phyloP scores from a whole-genome alignment of 1,140 invertebrate genomes.

The Dreissena rostriformis region DNA sequence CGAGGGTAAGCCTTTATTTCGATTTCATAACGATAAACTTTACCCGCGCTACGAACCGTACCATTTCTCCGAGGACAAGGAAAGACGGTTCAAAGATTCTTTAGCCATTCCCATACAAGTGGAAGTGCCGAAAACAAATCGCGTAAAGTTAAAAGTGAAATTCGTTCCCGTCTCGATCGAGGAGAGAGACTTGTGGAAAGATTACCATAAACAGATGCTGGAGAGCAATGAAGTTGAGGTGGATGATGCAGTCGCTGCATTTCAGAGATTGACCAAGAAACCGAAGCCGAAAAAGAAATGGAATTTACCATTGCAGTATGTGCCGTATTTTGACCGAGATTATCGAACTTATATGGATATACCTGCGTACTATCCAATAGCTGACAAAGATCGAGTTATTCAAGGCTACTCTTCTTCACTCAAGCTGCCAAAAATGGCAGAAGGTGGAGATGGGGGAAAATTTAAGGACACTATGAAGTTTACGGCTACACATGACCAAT shows the following conservation, averaged over 20 bases:
- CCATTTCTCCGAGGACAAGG: slow-evolving; percentile 18
- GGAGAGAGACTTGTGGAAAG: not conserved
- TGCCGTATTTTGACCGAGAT: slow-evolving; percentile 11
- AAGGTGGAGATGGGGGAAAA: not conserved
- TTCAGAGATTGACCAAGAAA: slow-evolving; percentile 35
- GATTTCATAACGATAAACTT: slow-evolving; percentile 44
- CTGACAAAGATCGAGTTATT: too few relatives aligned
- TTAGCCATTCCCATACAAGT: slow-evolving; percentile 25
- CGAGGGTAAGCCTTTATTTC: slow-evolving; percentile 29
- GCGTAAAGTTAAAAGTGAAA: slow-evolving; percentile 32
- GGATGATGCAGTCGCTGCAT: slow-evolving; percentile 36
- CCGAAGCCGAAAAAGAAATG: not conserved
- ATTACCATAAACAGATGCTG: slow-evolving; percentile 7
- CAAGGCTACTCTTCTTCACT: too few relatives aligned
- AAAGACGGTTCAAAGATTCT: slow-evolving; percentile 19
- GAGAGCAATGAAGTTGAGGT: slow-evolving; percentile 13
- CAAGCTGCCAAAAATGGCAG: not conserved
- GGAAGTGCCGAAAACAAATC: not conserved
- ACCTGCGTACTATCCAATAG: too few relatives aligned
- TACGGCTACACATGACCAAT: slow-evolving; percentile 28
- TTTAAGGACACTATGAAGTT: slow-evolving; percentile 38
- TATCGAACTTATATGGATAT: not conserved
- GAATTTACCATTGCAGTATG: slow-evolving; percentile 10
- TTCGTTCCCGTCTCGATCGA: slow-evolving; percentile 28
- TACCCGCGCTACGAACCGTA: slow-evolving; percentile 39